Conservation (phyloP, 2,888 invertebrate species). For the Drosophila koepferae region DNA sequence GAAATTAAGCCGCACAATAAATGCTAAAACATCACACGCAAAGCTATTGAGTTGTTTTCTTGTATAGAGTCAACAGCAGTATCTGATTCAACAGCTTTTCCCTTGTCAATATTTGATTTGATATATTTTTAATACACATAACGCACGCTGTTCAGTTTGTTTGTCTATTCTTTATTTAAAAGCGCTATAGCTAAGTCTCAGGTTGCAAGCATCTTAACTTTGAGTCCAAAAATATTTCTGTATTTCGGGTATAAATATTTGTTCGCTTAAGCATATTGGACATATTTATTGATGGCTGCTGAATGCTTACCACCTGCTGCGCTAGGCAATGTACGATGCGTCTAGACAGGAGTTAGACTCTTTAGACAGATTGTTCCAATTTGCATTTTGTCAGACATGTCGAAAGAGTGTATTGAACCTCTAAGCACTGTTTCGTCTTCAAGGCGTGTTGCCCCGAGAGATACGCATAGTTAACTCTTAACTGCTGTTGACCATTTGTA, state of each 20-base stretch:
- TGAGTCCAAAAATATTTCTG: conserved; percentile 4
- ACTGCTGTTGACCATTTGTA: conserved; percentile 28
- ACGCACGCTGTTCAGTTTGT: neutral
- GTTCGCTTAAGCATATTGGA: conserved; percentile 31
- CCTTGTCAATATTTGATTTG: no score
- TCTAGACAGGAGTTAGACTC: conserved; percentile 68
- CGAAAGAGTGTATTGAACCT: conserved; percentile 60
- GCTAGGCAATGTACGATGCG: conserved; percentile 37
- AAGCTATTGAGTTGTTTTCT: no score
- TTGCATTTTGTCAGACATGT: conserved; percentile 58
- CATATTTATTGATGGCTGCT: conserved; percentile 47
- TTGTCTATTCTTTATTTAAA: neutral
- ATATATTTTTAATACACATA: no score
- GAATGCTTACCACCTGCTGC: conserved; percentile 64
- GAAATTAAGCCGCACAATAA: no score
- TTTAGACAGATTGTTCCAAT: conserved; percentile 41
- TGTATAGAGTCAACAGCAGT: no score
- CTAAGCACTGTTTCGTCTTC: conserved; percentile 27
- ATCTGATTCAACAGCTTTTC: no score
- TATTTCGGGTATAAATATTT: conserved; percentile 19
- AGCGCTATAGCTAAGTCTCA: neutral
- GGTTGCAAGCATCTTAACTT: conserved; percentile 7
- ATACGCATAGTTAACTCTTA: conserved; percentile 12
- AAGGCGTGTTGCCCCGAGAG: conserved; percentile 21
- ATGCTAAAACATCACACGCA: no score